Percentiles rank a stretch among this genome's conserved stretches.
Evolutionary conservation across 2,888 invertebrate species (phyloP).

Genomic region (Trichopoda pennipes): DNA sequence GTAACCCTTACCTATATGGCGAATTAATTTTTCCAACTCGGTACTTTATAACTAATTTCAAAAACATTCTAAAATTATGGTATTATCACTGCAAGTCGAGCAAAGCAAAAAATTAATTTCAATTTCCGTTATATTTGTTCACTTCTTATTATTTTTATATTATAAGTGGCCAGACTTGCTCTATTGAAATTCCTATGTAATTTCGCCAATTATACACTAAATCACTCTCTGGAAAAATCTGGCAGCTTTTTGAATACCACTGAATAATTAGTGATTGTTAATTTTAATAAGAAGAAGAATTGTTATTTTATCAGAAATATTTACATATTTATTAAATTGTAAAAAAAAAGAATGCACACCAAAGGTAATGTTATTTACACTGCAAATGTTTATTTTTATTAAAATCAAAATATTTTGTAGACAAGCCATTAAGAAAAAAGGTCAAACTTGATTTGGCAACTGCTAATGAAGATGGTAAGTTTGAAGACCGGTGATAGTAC

Average conservation of each 20-base stretch:
- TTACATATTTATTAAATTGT: conserved; percentile 4
- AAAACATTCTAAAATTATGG: too few relatives aligned
- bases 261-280: neutral
- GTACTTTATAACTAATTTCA: too few relatives aligned
- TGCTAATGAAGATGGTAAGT: conserved; percentile 68
- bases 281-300: conserved; percentile 21
- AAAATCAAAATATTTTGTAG: conserved; percentile 13
- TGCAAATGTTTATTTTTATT: neutral
- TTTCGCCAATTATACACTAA: too few relatives aligned
- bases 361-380: conserved; percentile 53
- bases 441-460: conserved; percentile 42
- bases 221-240: neutral
- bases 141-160: too few relatives aligned
- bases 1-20: too few relatives aligned
- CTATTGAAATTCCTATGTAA: too few relatives aligned
- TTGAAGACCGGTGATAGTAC: neutral
- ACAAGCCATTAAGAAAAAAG: conserved; percentile 61
- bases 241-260: neutral
- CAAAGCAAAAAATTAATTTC: too few relatives aligned
- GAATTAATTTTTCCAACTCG: too few relatives aligned
- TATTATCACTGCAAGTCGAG: too few relatives aligned
- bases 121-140: too few relatives aligned
- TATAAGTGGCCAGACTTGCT: too few relatives aligned
- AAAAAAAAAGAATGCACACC: conserved; percentile 57
- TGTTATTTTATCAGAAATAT: conserved; percentile 4